These are phyloP conservation scores for Therioaphis trifolii DNA, from an alignment of 2,888 invertebrate genomes.

Conservation along the genomic window DNA sequence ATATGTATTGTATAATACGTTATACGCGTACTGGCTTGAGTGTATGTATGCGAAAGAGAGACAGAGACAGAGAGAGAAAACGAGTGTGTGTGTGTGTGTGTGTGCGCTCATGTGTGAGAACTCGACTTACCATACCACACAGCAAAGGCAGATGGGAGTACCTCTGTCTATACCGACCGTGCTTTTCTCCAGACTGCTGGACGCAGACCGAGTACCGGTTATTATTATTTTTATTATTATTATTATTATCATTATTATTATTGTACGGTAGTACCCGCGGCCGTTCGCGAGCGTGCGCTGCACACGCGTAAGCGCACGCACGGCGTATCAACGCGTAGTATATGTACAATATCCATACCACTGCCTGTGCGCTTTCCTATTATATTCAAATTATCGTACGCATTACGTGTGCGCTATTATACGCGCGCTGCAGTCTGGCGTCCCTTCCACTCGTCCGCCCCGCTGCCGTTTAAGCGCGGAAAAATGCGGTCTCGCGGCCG, in stretches of 20 bases:
- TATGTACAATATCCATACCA: background rate
- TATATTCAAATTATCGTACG: constrained; percentile 29
- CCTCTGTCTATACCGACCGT: background rate
- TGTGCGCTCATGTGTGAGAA: background rate
- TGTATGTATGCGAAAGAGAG: no score
- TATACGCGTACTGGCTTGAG: no score
- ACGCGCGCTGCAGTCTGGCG: background rate
- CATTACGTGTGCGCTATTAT: background rate
- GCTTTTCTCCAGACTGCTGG: constrained; percentile 38
- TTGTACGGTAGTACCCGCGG: constrained; percentile 25
- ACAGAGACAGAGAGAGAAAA: no score
- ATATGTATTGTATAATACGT: background rate
- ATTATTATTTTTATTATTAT: constrained; percentile 14
- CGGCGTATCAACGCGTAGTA: background rate
- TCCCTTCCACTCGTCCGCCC: background rate
- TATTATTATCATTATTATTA: constrained; percentile 12
- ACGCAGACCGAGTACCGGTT: constrained; percentile 6
- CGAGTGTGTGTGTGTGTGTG: no score
- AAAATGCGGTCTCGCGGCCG: constrained; percentile 10
- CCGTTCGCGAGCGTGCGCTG: background rate
- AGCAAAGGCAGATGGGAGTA: background rate
- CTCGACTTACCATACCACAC: no score
- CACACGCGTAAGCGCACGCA: background rate
- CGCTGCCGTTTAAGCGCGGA: background rate
- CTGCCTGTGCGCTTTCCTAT: background rate